phyloP scores from a whole-genome alignment of 2,888 invertebrate species.

The Perdita meconis region DNA sequence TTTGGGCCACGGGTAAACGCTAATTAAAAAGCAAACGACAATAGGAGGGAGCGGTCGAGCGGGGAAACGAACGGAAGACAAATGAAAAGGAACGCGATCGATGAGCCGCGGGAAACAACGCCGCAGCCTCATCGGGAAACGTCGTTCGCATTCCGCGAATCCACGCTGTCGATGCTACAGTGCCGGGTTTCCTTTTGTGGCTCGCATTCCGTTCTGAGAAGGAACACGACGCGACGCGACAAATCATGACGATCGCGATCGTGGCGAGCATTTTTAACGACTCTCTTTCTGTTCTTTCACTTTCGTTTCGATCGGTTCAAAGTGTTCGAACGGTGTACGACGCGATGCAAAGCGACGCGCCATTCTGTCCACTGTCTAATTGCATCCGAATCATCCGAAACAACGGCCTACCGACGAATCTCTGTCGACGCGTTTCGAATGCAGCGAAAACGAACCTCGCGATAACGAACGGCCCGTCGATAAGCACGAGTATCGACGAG shows the following conservation, averaged over 20 bases:
- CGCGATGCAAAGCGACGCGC: constrained; percentile 7
- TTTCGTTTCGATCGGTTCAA: constrained; percentile 46
- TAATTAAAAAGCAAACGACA: constrained; percentile 8
- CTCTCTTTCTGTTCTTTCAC: constrained; percentile 44
- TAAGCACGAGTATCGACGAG: neutral
- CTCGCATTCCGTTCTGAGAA: constrained; percentile 12
- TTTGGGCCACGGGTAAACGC: neutral
- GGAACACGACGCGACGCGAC: constrained; percentile 18
- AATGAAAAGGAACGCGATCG: constrained; percentile 8
- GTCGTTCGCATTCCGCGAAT: constrained; percentile 45
- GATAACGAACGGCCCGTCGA: constrained; percentile 6
- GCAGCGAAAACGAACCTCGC: too few species aligned
- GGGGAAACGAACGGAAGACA: neutral
- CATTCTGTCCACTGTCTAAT: neutral
- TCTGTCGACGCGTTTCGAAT: constrained; percentile 11
- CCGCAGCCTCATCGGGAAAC: constrained; percentile 19
- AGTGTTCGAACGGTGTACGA: too few species aligned
- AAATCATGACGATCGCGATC: constrained; percentile 23
- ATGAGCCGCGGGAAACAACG: neutral
- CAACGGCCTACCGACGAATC: neutral
- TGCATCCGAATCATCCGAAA: constrained; percentile 4
- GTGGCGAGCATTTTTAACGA: constrained; percentile 46
- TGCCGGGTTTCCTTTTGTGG: constrained; percentile 40
- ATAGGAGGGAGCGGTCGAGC: neutral
- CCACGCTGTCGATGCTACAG: constrained; percentile 16